Base-by-base conservation (phyloP, 2,113 vertebrate species). In the Oncorhynchus masou region DNA sequence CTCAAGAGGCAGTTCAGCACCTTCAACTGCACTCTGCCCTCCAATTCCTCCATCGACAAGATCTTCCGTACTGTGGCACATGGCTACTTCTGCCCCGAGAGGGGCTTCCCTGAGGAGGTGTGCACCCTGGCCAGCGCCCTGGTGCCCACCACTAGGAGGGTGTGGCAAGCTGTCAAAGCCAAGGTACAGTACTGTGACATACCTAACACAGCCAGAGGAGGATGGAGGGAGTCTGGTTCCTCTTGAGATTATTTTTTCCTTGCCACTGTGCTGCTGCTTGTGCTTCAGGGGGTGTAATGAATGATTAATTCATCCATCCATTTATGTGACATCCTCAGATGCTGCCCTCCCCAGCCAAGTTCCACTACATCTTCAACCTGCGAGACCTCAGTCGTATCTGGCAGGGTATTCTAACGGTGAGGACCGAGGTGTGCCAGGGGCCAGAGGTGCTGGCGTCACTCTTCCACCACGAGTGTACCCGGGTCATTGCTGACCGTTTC, bases 291-390 rank as follows among this genome's bases (percentile, higher is more conserved):
- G 9, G 8, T 45, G 39, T 11, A 45, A 25, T 27, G 29, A 15
- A 5, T 5, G 1, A 29, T 66, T 66, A 9, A 27, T 27, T 65
- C 24, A 65, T 66, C 5, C 15, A 11, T 16, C 29, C 27, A 6
- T 31, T 31, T 31, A 27, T 68, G 66, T 34, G 16, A 8, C 54
- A 1, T 22, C 65, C 22, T 7, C 68, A 96, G 95, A 95, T 96
- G 95, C 80, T 96, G 74, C 95, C 95, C 6, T 95, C 95, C 68
- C 95, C 95, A 13, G 92, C 95, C 4, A 96, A 95, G 88, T 96
- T 96, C 82, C 95, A 96, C 90, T 96, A 96, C 85, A 88, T 95
- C 83, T 96, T 96, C 83, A 96, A 95, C 87, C 90, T 96, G 80
- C 89, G 95, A 79, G 95, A 96, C 84, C 89, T 96, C 74, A 94